These are phyloP conservation scores for Rousettus leschenaultii DNA, from an alignment of 2,113 vertebrate species.

Conservation along the genomic window DNA sequence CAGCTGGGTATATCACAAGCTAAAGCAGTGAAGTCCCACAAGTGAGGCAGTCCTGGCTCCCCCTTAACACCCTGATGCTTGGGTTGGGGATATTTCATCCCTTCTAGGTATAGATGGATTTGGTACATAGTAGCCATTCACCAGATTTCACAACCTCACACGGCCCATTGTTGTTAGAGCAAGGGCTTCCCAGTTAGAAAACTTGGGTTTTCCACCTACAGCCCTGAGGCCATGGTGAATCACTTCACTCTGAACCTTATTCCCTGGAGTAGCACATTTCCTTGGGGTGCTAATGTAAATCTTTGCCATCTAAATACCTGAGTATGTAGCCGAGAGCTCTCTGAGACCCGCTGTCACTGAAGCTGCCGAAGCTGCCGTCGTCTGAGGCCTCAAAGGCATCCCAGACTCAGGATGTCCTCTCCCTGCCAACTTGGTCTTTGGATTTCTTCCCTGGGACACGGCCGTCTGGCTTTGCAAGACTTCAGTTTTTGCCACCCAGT, in stretches of 20 bases:
- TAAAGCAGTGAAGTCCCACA: not conserved
- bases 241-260: not conserved
- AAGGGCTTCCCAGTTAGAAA: not conserved
- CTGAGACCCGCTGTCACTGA: not conserved
- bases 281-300: not conserved
- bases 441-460: not conserved
- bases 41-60: not conserved
- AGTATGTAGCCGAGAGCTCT: not conserved
- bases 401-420: not conserved
- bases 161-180: not conserved
- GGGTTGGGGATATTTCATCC: not conserved
- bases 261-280: not conserved
- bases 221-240: not conserved
- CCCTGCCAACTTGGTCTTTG: not conserved
- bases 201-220: not conserved
- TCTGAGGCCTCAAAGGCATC: not conserved
- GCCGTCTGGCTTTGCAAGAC: not conserved
- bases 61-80: not conserved
- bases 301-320: not conserved
- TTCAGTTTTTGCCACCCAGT: not conserved
- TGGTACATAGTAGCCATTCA: not conserved
- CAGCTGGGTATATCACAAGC: not conserved
- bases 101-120: not conserved
- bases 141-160: not conserved
- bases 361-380: not conserved